Percentiles rank a stretch among this genome's conserved stretches.
Evolutionary conservation across 2,888 invertebrate species (phyloP).

Genomic region (Gerris lacustris): DNA sequence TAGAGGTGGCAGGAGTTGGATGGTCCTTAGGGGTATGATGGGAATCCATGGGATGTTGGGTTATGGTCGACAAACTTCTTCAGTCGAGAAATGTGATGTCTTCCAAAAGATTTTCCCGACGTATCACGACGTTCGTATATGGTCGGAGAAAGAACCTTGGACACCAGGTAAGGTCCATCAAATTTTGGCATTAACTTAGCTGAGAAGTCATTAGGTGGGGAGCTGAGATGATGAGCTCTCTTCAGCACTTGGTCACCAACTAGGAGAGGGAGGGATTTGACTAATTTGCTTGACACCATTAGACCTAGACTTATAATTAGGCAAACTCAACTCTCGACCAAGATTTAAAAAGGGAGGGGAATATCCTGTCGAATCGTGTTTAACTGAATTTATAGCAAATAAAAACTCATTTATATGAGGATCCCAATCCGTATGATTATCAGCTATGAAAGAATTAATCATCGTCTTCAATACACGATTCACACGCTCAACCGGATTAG

Average conservation of each 20-base stretch:
- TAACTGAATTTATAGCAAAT: constrained; percentile 29
- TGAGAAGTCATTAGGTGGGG: no score
- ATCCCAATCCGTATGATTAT: constrained; percentile 30
- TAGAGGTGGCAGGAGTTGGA: not conserved
- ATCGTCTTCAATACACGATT: constrained; percentile 34
- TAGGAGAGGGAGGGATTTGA: no score
- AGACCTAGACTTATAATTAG: not conserved
- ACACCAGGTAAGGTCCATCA: no score
- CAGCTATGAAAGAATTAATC: constrained; percentile 31
- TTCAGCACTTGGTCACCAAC: no score
- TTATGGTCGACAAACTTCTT: not conserved
- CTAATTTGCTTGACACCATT: no score
- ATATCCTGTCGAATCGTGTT: constrained; percentile 26
- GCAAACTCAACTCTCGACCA: constrained; percentile 11
- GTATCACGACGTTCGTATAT: not conserved
- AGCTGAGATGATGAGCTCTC: no score
- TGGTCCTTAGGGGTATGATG: not conserved
- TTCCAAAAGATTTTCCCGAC: not conserved
- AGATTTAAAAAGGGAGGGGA: constrained; percentile 28
- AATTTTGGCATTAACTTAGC: no score
- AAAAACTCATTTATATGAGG: constrained; percentile 23
- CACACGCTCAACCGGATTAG: constrained; percentile 34
- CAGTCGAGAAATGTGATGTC: not conserved
- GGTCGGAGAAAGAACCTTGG: not conserved
- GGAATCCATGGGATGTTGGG: not conserved